Evolutionary conservation across 2,797 vertebrate genomes (phyloP), one percentile per base, ranked within the genome.

Genomic region (Gymnoscopelus microlampas): DNA sequence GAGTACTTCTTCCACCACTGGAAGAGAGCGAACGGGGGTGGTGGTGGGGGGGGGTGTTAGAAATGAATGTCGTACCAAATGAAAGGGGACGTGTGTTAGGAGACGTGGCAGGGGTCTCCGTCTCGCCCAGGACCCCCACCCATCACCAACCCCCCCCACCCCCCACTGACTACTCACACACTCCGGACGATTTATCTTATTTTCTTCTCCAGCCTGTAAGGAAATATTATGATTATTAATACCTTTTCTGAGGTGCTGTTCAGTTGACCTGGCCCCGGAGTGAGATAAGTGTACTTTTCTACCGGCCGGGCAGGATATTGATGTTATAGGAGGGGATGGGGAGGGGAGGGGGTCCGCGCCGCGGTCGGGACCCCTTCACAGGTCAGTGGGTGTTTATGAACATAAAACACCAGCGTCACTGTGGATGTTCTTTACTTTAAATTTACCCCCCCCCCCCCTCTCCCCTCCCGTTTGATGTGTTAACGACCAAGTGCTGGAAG

Each of bases 201-300:
- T 35, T 35, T 6, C 26, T 4, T 2, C 26, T 4, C 26, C 26
- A 29, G 26, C 70, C 50, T 62, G 65, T 56, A 57, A 70, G 73
- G 82, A 74, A 85, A 86, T 85, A 82, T 81, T 76, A 66, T 68
- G 60, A 83, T 82, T 76, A 83, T 81, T 85, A 80, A 82, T 61
- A 57, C 5, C 2, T 51, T 61, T 66, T 85, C 78, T 84, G 79
- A 88, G 83, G 77, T 68, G 13, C 53, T 54, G 51, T 71, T 72
- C 24, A 53, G 71, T 72, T 76, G 76, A 83, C 75, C 66, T 68
- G 65, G 60, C 47, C 80, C 76, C 29, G 71, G 71, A 70, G 83
- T 56, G 81, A 83, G 75, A 81, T 80, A 83, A 83, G 70, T 82
- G 72, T 47, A 35, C 62, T 53, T 48, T 60, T 71, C 70, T 66